phyloP scores from a whole-genome alignment of 1,140 invertebrate genomes.

The Phenacoccus solenopsis region DNA sequence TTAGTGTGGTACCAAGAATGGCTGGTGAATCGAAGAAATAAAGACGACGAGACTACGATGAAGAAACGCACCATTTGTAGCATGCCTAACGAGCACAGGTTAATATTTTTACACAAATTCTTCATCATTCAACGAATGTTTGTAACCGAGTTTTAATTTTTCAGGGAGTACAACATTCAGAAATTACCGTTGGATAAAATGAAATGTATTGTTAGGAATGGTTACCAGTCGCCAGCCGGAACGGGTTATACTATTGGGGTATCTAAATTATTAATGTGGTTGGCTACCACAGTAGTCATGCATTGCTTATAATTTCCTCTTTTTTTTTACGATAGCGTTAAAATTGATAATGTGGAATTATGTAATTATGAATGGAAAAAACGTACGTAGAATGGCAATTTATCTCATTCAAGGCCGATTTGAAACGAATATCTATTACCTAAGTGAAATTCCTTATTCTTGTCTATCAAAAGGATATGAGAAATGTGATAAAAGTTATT shows the following conservation, averaged over 20 bases:
- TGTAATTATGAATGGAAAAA: no score
- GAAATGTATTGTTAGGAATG: conserved; percentile 45
- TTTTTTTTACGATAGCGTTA: no score
- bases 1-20: conserved; percentile 69
- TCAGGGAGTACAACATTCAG: conserved; percentile 64
- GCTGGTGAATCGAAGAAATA: conserved; percentile 55
- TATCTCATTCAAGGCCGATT: no score
- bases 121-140: conserved; percentile 35
- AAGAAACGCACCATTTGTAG: conserved; percentile 69
- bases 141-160: conserved; percentile 39
- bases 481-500: no score
- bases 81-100: conserved; percentile 22
- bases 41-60: conserved; percentile 73
- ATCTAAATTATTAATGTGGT: background rate
- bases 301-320: background rate
- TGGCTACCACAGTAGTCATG: background rate
- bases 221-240: background rate
- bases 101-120: background rate
- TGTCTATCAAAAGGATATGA: no score
- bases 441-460: no score
- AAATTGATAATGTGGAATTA: no score
- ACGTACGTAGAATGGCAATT: no score
- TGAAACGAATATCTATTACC: no score
- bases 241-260: background rate
- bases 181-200: conserved; percentile 65